Evolutionary conservation across 2,888 invertebrate genomes (phyloP).

Genomic region (Bombylius discolor): DNA sequence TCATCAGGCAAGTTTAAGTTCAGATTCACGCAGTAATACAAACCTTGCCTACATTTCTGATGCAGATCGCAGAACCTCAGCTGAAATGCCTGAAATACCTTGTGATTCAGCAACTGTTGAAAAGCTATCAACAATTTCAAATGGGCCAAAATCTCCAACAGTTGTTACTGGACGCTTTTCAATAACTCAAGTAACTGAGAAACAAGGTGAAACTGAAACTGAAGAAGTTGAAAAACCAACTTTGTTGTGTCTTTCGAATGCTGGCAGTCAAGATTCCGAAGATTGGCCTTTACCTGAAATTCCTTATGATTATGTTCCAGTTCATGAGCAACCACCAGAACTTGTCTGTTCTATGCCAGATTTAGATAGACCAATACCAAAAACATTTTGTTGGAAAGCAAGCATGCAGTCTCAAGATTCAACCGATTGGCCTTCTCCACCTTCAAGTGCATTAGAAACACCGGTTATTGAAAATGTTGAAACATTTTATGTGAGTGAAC

Average conservation of each 20-base stretch:
- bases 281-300: conserved; percentile 66
- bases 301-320: conserved; percentile 39
- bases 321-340: conserved; percentile 23
- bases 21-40: conserved; percentile 67
- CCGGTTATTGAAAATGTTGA: conserved; percentile 64
- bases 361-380: conserved; percentile 32
- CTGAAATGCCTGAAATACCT: conserved; percentile 73
- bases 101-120: conserved; percentile 50
- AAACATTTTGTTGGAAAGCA: conserved; percentile 23
- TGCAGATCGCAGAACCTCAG: conserved; percentile 64
- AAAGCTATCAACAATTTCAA: conserved; percentile 45
- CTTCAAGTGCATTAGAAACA: conserved; percentile 55
- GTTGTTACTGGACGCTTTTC: conserved; percentile 32
- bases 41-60: conserved; percentile 66
- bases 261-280: conserved; percentile 60
- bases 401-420: conserved; percentile 49
- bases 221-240: conserved; percentile 29
- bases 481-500: conserved; percentile 65
- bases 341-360: conserved; percentile 30
- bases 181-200: conserved; percentile 35
- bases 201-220: conserved; percentile 12
- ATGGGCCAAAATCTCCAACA: conserved; percentile 39
- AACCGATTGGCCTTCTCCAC: conserved; percentile 72
- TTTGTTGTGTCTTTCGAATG: conserved; percentile 35
- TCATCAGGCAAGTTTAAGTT: conserved; percentile 72